Base-by-base conservation (phyloP, 2,888 invertebrate genomes). In the Napeogenes inachia region DNA sequence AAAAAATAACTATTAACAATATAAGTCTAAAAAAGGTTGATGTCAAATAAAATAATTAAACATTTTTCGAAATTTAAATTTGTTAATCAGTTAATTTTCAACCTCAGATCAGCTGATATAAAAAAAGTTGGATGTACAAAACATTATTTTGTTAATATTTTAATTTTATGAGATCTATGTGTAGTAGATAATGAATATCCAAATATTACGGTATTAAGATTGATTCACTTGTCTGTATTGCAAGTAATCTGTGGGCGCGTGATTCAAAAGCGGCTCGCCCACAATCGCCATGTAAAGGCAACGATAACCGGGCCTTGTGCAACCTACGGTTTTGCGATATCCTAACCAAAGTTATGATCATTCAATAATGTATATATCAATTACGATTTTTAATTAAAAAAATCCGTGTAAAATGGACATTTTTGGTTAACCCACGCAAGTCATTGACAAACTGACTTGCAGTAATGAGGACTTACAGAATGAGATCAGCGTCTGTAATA, bases 251-350 rank as follows among this genome's bases (percentile, higher is more conserved):
- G 86, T 86, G 82, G 86, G 86, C 76, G 85, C 78, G 71, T 84
- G 85, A 86, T 80, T 85, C 83, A 84, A 82, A 80, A 76, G 71
- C 75, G 35, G 65, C 71, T 76, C 79, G 78, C 84, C 84, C 79
- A 79, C 84, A 68, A 73, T 64, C 74, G 63, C 72, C 76, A 66
- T 70, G 68, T 74, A 81, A 77, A 77, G 85, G 71, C 77, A 82
- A 73, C 73, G 70, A 70, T 75, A 70, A 68, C 68, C 69, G 72
- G 70, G 73, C 69, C 73, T 76, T 75, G 75, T 76, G 74, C 79
- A 77, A 78, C 86, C 85, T 80, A 85, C 85, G 75, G 66, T 64
- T 67, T 63, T 62, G 65, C 60, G 21, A 21, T 21, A 21, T 21
- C 21, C 59, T 60, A 56, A 53, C 60, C 42, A 57, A 55, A 61